Conservation (phyloP, 2,888 invertebrate species). For the Synergus laeviventris region DNA sequence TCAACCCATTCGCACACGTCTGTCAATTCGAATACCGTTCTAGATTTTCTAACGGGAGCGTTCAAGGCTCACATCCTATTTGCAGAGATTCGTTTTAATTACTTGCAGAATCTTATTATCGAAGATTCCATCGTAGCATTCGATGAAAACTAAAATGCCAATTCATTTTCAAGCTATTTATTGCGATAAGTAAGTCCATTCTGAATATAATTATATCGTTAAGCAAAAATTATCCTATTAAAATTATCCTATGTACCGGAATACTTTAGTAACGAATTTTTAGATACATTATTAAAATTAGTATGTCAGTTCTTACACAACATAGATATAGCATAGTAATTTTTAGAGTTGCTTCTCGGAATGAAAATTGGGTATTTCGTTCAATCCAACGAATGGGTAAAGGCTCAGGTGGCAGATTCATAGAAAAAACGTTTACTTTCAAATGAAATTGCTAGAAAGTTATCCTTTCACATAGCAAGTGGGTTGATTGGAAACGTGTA, state of each 20-base stretch:
- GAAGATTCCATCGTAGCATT: background rate
- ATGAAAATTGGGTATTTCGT: background rate
- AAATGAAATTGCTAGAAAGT: background rate
- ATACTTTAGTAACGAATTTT: too few species aligned
- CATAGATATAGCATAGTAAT: too few species aligned
- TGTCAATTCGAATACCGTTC: constrained; percentile 24
- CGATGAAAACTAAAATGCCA: background rate
- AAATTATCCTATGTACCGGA: too few species aligned
- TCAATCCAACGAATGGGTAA: background rate
- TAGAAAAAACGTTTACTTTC: background rate
- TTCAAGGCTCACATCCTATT: constrained; percentile 22
- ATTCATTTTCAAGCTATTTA: constrained; percentile 25
- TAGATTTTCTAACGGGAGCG: constrained; percentile 35
- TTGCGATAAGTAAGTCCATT: constrained; percentile 18
- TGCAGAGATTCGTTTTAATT: constrained; percentile 29
- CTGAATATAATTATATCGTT: constrained; percentile 32
- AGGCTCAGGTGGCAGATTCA: background rate
- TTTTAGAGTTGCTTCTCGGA: background rate
- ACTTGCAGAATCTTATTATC: constrained; percentile 36
- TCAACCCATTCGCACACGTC: constrained; percentile 34
- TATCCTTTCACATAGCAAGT: background rate
- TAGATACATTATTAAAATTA: too few species aligned
- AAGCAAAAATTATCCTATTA: constrained; percentile 9
- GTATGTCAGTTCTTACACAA: too few species aligned
- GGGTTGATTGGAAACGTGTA: background rate